Percentiles rank a stretch among this genome's conserved stretches.
Evolutionary conservation across 2,888 invertebrate species (phyloP).

Genomic region (Rapana venosa): DNA sequence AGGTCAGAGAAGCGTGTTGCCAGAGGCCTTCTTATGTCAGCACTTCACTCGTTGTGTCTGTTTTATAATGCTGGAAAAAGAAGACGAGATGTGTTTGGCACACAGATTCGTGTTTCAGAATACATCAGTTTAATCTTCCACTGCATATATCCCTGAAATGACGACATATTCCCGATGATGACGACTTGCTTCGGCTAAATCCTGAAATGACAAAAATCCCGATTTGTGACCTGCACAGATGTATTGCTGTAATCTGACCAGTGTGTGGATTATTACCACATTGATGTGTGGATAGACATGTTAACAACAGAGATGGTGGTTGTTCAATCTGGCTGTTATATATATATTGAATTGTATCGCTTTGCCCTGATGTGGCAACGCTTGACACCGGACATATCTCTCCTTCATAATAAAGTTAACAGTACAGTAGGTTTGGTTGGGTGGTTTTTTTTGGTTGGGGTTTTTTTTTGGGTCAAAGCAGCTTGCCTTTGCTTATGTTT

Average conservation of each 20-base stretch:
- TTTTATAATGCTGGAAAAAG: no score
- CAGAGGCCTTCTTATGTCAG: no score
- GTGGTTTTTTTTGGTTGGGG: no score
- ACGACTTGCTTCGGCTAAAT: neutral
- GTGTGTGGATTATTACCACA: neutral
- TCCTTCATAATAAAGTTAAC: slow-evolving; percentile 5
- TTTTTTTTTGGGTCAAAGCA: neutral
- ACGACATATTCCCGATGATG: no score
- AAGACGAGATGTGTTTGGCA: no score
- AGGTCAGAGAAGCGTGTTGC: no score
- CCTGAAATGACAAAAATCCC: neutral
- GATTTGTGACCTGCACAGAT: neutral
- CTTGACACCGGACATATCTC: slow-evolving; percentile 1
- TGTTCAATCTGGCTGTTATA: neutral
- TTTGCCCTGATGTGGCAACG: neutral
- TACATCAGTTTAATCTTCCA: no score
- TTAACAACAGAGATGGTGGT: neutral
- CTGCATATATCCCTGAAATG: no score
- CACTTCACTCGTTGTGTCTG: no score
- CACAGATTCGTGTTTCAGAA: no score
- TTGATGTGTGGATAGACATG: neutral
- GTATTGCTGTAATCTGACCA: neutral
- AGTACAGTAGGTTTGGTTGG: neutral
- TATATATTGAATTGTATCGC: neutral
- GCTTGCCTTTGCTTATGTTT: neutral